phyloP scores from a whole-genome alignment of 2,113 vertebrate genomes.

The Spilogale gracilis region DNA sequence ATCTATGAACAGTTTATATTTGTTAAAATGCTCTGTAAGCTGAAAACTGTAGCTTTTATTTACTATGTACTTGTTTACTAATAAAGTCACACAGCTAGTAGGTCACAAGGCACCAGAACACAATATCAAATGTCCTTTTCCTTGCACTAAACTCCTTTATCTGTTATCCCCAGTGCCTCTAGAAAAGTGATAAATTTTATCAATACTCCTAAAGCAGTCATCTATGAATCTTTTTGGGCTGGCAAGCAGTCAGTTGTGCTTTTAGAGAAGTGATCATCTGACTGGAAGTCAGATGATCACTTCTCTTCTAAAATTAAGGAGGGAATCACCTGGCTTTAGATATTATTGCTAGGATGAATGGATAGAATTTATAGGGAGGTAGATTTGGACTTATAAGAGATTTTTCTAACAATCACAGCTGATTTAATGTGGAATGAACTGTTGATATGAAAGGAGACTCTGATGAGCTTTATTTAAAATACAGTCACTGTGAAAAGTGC shows the following conservation, averaged over 20 bases:
- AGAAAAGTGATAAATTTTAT: too few relatives aligned
- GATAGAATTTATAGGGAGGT: constrained; percentile 6
- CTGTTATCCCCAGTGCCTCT: too few relatives aligned
- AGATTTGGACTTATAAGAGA: constrained; percentile 31
- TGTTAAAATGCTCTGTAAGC: constrained; percentile 26
- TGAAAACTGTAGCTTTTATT: neutral
- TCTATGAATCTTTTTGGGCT: neutral
- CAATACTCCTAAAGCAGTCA: too few relatives aligned
- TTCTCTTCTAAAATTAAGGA: constrained; percentile 2
- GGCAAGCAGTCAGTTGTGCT: neutral
- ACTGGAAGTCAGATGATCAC: constrained; percentile 28
- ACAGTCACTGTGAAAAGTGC: neutral
- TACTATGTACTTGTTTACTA: neutral
- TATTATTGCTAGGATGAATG: neutral
- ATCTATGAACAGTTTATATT: neutral
- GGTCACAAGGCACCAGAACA: too few relatives aligned
- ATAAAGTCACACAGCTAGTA: too few relatives aligned
- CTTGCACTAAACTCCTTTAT: too few relatives aligned
- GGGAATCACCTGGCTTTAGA: neutral
- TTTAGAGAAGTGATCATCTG: neutral
- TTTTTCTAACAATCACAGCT: neutral
- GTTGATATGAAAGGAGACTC: neutral
- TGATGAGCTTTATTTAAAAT: constrained; percentile 22
- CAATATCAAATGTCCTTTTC: too few relatives aligned
- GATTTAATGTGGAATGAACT: neutral